Evolutionary conservation across 1,140 invertebrate genomes (phyloP).

Genomic region (Pemphigus obesinymphae): DNA sequence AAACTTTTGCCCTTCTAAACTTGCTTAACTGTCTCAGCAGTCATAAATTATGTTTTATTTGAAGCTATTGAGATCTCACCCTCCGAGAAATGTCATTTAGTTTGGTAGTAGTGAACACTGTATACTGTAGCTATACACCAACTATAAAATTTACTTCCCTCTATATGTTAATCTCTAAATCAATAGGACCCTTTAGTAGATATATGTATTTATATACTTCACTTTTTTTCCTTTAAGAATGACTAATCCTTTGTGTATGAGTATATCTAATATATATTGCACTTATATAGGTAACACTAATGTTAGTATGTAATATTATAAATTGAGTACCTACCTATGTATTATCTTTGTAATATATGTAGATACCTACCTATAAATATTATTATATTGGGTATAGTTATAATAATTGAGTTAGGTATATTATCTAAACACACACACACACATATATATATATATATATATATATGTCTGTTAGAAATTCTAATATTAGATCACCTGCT

Average conservation of each 20-base stretch:
- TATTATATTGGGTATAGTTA: too few relatives aligned
- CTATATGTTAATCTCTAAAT: slow-evolving; percentile 32
- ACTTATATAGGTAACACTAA: too few relatives aligned
- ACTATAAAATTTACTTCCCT: slow-evolving; percentile 24
- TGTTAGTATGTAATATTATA: too few relatives aligned
- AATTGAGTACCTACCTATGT: too few relatives aligned
- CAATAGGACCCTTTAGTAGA: slow-evolving; percentile 6
- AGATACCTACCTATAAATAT: too few relatives aligned
- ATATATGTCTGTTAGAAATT: neutral
- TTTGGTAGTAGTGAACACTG: neutral
- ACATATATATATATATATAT: too few relatives aligned
- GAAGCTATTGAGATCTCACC: slow-evolving; percentile 37
- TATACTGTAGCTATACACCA: neutral
- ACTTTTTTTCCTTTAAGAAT: neutral
- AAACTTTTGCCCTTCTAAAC: slow-evolving; percentile 36
- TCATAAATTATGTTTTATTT: slow-evolving; percentile 39
- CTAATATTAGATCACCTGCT: neutral
- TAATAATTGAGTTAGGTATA: too few relatives aligned
- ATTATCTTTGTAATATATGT: too few relatives aligned
- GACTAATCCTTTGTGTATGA: neutral
- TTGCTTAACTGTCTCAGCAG: slow-evolving; percentile 10
- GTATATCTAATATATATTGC: neutral
- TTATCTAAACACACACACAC: too few relatives aligned
- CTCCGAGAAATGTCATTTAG: slow-evolving; percentile 32
- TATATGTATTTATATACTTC: neutral